Evolutionary conservation across 92 coral and sea anemone species (phyloP).

Genomic region (Heteractis magnifica): DNA sequence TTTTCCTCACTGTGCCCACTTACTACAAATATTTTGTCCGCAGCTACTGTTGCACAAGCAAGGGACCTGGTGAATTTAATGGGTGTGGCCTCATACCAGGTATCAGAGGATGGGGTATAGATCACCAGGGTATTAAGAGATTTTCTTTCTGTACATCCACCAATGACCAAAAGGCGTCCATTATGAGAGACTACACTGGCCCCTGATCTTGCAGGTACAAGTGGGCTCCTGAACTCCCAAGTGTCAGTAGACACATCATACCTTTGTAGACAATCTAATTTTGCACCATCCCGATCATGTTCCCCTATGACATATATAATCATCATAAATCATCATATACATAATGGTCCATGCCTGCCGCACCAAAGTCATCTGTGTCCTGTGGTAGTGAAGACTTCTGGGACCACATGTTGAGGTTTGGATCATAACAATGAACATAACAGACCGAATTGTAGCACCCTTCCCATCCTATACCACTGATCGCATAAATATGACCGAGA

Average conservation of each 20-base stretch:
- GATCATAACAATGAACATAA: conserved; percentile 25
- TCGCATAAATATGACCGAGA: conserved; percentile 14
- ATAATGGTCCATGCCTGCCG: neutral
- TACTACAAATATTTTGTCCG: conserved; percentile 15
- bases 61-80: conserved; percentile 18
- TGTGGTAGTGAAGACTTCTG: neutral
- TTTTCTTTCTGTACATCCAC: conserved; percentile 11
- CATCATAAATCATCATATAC: too few species aligned
- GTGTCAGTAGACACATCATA: conserved; percentile 18
- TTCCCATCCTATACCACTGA: conserved; percentile 19
- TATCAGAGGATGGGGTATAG: conserved; percentile 7
- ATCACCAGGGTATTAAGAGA: neutral
- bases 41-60: conserved; percentile 21
- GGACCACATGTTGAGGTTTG: conserved; percentile 6
- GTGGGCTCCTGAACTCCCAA: conserved; percentile 16
- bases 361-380: conserved; percentile 26
- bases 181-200: conserved; percentile 4
- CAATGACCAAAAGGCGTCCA: neutral
- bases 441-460: conserved; percentile 15
- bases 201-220: conserved; percentile 21
- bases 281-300: conserved; percentile 11
- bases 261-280: conserved; percentile 5
- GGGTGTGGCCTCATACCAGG: conserved; percentile 10
- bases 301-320: conserved; percentile 24
- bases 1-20: conserved; percentile 34